Percentiles rank a stretch among this genome's conserved stretches.
These are phyloP conservation scores for Squalus acanthias DNA, from an alignment of 2,797 vertebrate genomes.

Conservation along the genomic window DNA sequence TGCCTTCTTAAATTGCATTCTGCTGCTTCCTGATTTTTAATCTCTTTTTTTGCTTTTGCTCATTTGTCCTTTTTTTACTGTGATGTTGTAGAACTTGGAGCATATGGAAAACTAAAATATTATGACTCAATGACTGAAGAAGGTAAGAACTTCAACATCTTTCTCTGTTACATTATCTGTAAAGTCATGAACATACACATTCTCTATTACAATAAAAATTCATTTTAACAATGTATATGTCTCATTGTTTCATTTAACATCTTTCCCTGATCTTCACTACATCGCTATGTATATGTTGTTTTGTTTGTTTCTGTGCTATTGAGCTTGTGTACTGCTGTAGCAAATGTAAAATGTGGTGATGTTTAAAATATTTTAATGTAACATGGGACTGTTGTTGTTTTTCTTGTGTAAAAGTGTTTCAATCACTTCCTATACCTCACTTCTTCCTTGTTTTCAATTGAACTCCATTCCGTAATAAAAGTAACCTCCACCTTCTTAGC, in stretches of 20 bases:
- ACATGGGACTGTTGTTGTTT: neutral
- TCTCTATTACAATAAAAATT: constrained; percentile 32
- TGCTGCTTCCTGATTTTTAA: constrained; percentile 74
- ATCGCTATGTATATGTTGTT: constrained; percentile 25
- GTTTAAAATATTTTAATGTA: constrained; percentile 11
- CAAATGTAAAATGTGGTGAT: constrained; percentile 13
- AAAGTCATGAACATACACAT: constrained; percentile 26
- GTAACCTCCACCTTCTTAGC: neutral
- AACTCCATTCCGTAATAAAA: constrained; percentile 22
- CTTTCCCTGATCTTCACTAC: neutral
- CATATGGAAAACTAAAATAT: constrained; percentile 99
- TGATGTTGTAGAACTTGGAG: constrained; percentile 99
- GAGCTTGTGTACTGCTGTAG: neutral
- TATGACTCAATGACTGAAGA: constrained; percentile 99
- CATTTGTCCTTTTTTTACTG: constrained; percentile 76
- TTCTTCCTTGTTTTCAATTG: constrained; percentile 23
- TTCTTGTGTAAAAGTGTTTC: constrained; percentile 27
- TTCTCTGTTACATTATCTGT: constrained; percentile 38
- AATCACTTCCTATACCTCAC: constrained; percentile 17
- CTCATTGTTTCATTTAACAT: constrained; percentile 30
- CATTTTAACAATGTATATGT: constrained; percentile 9
- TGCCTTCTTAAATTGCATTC: constrained; percentile 52
- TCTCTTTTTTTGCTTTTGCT: constrained; percentile 36
- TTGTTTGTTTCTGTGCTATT: constrained; percentile 28
- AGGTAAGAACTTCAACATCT: constrained; percentile 77